Base-by-base conservation (phyloP, 2,113 vertebrate genomes). In the Bujurquina vittata region DNA sequence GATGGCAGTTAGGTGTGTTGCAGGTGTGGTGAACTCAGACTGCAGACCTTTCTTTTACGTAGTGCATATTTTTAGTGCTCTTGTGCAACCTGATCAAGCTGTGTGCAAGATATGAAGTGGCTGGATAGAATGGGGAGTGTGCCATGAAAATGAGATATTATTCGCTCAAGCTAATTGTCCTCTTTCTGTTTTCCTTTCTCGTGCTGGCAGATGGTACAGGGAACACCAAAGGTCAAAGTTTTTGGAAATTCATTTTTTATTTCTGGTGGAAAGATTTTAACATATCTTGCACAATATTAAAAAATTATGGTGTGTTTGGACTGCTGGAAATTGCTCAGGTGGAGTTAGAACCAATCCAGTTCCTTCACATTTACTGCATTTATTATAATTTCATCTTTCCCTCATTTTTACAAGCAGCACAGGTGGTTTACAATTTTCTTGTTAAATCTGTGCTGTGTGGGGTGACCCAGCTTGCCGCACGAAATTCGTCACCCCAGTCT, bases 11-110 rank as follows among this genome's bases (percentile, higher is more conserved):
- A 10, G 35, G 29, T 65, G 54, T 74, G 52, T 40, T 23, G 20
- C 83, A 83, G 57, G 80, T 61, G 62, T 35, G 26, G 20, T 61
- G 8, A 33, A 67, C 52, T 58, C 37, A 7, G 54, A 74, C 22
- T 55, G 10, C 26, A 83, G 40, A 72, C 52, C 22, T 3, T 31
- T 15, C 6, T 33, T 29, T 37, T 22, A 49, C 62, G 12, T 46
- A 1, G 15, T 49, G 22, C 14, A 4, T 2, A 43, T 40, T 69
- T 67, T 33, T 20, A 29, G 11, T 22, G 23, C 2, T 61, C 7
- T 59, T 22, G 4, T 37, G 14, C 29, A 52, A 4, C 31, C 26
- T 37, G 11, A 63, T 78, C 3, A 59, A 57, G 17, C 12, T 72
- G 17, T 43, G 4, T 77, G 14, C 8, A 58, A 73, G 31, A n/a